Conservation (phyloP, 2,888 invertebrate species). For the Drosophila rellima region DNA sequence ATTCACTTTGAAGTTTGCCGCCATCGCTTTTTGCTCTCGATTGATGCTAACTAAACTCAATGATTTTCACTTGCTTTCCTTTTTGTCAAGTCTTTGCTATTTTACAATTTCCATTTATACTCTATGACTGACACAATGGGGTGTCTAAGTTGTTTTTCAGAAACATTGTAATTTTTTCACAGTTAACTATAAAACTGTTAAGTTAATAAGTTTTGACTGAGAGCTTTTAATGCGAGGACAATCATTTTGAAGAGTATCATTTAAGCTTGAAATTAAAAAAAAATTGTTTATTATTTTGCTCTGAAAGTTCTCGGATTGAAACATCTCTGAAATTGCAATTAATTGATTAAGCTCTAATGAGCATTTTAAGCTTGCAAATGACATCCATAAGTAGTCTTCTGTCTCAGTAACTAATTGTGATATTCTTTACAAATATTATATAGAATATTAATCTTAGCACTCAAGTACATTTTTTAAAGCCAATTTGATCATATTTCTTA, state of each 20-base stretch:
- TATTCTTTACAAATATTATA: background rate
- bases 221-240: no score
- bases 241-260: background rate
- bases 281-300: background rate
- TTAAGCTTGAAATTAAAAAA: background rate
- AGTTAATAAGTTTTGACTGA: background rate
- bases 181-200: background rate
- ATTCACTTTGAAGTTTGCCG: constrained; percentile 74
- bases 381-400: no score
- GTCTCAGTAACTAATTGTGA: no score
- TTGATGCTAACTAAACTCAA: constrained; percentile 53
- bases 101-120: constrained; percentile 45
- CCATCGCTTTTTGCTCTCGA: constrained; percentile 42
- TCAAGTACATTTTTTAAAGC: background rate
- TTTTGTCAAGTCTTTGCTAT: constrained; percentile 24
- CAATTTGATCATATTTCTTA: background rate
- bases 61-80: constrained; percentile 45
- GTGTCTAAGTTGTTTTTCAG: background rate
- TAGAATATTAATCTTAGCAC: no score
- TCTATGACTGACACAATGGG: background rate
- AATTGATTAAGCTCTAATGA: background rate
- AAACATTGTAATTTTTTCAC: background rate
- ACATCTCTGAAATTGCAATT: background rate
- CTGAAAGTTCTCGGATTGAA: background rate
- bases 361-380: background rate